Evolutionary conservation across 2,888 invertebrate species (phyloP), one percentile per base, ranked within the genome.

Genomic region (Athrips mouffetella): DNA sequence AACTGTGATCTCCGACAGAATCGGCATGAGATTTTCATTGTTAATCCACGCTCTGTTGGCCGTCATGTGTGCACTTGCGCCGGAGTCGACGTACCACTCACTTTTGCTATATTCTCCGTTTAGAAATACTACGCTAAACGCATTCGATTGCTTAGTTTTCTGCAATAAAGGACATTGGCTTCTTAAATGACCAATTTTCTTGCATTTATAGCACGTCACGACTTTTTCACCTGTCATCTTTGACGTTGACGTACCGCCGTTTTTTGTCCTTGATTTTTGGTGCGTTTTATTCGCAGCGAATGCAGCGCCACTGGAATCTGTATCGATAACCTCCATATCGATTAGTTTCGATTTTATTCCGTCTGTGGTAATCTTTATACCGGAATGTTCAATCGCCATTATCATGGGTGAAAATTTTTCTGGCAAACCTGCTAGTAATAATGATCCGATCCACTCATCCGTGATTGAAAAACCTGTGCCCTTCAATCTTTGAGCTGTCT

Each of bases 371-470:
- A 40, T 42, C 1, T 5, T 2, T 2, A 51, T 49, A 3, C 56
- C 50, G 2, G 47, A 54, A 37, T 54, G 47, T 31, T 56, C 52
- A 10, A 53, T 49, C 5, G 53, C 57, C 51, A 53, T 53, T 6
- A 57, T 53, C 53, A 55, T 53, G 0, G 49, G 50, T 1, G 45
- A 39, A 45, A 27, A 54, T 16, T 41, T 45, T 35, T 58, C 52
- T 20, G 48, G 33, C 33, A 58, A 45, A 39, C 54, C 52, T 2
- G 53, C 55, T 30, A 55, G 45, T n/a, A 58, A 13, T 21, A 52
- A 27, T 5, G 51, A 53, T 13, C 50, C 57, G 4, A 51, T 41
- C 62, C 57, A 59, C 40, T 60, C 55, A 31, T 59, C 58, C 27
- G 45, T 55, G 0, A 60, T 56, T 2, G 45, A 18, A 41, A 60